These are phyloP conservation scores for Actinemys pallida DNA, from an alignment of 2,113 vertebrate genomes.

Conservation along the genomic window DNA sequence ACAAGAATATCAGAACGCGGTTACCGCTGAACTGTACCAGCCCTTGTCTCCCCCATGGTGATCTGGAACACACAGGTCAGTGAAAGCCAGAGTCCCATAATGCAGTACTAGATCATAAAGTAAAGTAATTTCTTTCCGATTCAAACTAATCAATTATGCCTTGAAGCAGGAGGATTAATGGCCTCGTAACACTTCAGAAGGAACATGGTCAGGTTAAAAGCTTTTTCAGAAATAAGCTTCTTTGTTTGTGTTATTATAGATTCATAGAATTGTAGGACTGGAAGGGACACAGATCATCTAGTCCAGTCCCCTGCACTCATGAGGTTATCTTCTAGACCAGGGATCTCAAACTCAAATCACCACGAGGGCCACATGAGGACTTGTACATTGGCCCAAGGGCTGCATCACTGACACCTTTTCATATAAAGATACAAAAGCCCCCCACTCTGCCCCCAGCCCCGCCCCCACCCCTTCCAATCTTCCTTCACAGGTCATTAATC, in stretches of 20 bases:
- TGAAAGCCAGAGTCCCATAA: neutral
- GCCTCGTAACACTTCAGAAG: neutral
- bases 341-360: too few relatives aligned
- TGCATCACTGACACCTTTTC: too few relatives aligned
- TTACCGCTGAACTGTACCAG: neutral
- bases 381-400: too few relatives aligned
- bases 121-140: neutral
- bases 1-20: neutral
- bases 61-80: neutral
- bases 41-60: neutral
- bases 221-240: constrained; percentile 5
- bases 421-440: too few relatives aligned
- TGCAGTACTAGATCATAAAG: neutral
- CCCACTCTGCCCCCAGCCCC: too few relatives aligned
- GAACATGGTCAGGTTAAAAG: neutral
- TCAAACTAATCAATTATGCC: neutral
- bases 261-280: too few relatives aligned
- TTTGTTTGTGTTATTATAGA: neutral
- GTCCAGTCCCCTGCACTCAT: too few relatives aligned
- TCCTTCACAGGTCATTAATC: too few relatives aligned
- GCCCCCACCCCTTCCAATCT: too few relatives aligned
- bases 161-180: neutral
- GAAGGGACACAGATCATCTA: too few relatives aligned
- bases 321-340: too few relatives aligned
- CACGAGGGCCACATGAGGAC: too few relatives aligned